These are phyloP conservation scores for Acrobasis repandana DNA, from an alignment of 2,888 invertebrate genomes.

Conservation along the genomic window DNA sequence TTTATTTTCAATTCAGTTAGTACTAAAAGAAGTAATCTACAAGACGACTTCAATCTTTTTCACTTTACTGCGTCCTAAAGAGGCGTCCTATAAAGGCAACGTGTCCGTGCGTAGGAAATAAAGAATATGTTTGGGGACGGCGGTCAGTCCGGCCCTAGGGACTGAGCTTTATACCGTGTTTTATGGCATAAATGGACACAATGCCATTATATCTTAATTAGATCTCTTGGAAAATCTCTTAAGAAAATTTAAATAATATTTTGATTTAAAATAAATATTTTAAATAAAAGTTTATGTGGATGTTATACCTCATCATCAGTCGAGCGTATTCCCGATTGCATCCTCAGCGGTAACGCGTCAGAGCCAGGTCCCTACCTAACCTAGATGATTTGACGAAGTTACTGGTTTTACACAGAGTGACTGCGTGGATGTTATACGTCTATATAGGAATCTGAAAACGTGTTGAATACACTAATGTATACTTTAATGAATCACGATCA, in stretches of 20 bases:
- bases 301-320: too few relatives aligned
- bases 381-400: too few relatives aligned
- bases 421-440: too few relatives aligned
- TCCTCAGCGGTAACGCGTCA: too few relatives aligned
- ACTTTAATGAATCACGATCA: too few relatives aligned
- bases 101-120: slow-evolving; percentile 47
- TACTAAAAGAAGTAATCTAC: slow-evolving; percentile 8
- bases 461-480: too few relatives aligned
- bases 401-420: too few relatives aligned
- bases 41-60: slow-evolving; percentile 31
- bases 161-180: slow-evolving; percentile 52
- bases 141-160: slow-evolving; percentile 48
- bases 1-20: neutral
- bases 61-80: slow-evolving; percentile 45
- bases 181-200: slow-evolving; percentile 43
- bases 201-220: slow-evolving; percentile 15
- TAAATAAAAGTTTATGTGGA: too few relatives aligned
- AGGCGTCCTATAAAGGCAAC: slow-evolving; percentile 44
- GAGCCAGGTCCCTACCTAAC: too few relatives aligned
- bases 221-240: neutral
- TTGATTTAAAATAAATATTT: neutral
- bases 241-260: too few relatives aligned
- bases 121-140: slow-evolving; percentile 61
- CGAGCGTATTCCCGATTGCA: too few relatives aligned
- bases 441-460: too few relatives aligned